Conservation (phyloP, 2,113 vertebrate species). For the Chamaea fasciata region DNA sequence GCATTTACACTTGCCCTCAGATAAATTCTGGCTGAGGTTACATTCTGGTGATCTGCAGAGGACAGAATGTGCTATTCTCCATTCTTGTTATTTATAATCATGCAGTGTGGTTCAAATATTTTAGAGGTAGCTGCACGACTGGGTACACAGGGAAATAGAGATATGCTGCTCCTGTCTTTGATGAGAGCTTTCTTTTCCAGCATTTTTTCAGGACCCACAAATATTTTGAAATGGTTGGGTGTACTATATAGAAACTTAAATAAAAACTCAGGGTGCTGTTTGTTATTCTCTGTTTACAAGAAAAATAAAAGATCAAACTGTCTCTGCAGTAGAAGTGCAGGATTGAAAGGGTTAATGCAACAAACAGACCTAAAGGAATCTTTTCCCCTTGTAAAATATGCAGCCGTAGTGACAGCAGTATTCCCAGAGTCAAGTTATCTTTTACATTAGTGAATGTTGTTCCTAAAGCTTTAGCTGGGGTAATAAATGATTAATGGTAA, state of each 20-base stretch:
- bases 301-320: conserved; percentile 56
- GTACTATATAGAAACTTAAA: background rate
- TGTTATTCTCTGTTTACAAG: background rate
- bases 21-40: conserved; percentile 21
- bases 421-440: conserved; percentile 62
- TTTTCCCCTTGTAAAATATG: conserved; percentile 43
- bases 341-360: conserved; percentile 26
- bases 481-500: conserved; percentile 70
- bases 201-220: background rate
- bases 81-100: conserved; percentile 10
- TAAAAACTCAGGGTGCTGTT: background rate
- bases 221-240: background rate
- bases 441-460: conserved; percentile 60
- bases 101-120: background rate
- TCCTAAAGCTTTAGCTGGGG: conserved; percentile 49
- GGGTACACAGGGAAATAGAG: background rate
- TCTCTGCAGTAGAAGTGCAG: background rate
- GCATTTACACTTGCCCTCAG: background rate
- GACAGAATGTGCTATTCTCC: background rate
- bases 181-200: background rate
- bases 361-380: conserved; percentile 45
- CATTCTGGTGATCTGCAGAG: background rate
- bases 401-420: conserved; percentile 32
- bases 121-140: background rate
- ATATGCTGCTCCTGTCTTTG: background rate